A percentile compares a stretch with the other conserved stretches of the same genome.
These are phyloP conservation scores for Myotis daubentonii DNA, from an alignment of 2,797 vertebrate genomes.

Conservation along the genomic window DNA sequence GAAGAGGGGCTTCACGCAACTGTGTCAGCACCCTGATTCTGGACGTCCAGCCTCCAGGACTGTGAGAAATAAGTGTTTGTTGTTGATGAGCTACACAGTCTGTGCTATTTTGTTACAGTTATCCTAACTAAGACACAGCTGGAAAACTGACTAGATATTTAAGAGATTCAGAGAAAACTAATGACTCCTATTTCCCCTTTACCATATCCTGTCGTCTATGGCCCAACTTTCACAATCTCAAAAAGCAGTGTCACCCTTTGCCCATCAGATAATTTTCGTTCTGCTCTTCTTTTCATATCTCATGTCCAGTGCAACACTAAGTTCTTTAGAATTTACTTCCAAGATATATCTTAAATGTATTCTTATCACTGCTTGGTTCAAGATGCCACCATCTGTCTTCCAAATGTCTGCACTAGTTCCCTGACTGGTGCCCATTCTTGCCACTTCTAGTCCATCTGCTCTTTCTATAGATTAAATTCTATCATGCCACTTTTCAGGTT, in stretches of 20 bases:
- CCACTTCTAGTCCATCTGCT: not conserved
- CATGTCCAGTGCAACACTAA: not conserved
- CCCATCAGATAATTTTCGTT: not conserved
- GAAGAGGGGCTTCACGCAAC: not conserved
- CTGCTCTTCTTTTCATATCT: not conserved
- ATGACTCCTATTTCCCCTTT: not conserved
- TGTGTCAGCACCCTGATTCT: not conserved
- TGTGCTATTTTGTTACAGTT: not conserved
- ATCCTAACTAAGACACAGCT: not conserved
- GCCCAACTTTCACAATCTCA: not conserved
- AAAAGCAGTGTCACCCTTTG: not conserved
- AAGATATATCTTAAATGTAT: not conserved
- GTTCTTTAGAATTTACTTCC: not conserved
- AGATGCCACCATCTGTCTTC: not conserved
- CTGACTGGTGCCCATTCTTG: not conserved
- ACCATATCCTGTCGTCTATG: not conserved
- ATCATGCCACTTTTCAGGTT: not conserved
- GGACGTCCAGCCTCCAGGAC: not conserved
- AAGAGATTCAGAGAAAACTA: not conserved
- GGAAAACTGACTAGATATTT: not conserved
- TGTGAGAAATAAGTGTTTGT: not conserved
- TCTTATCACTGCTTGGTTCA: not conserved
- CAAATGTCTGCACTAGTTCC: not conserved
- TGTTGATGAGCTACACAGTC: not conserved
- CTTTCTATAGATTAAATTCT: not conserved